Evolutionary conservation across 23 tunicate genomes (phyloP).

Genomic region (Clavelina lepadiformis): DNA sequence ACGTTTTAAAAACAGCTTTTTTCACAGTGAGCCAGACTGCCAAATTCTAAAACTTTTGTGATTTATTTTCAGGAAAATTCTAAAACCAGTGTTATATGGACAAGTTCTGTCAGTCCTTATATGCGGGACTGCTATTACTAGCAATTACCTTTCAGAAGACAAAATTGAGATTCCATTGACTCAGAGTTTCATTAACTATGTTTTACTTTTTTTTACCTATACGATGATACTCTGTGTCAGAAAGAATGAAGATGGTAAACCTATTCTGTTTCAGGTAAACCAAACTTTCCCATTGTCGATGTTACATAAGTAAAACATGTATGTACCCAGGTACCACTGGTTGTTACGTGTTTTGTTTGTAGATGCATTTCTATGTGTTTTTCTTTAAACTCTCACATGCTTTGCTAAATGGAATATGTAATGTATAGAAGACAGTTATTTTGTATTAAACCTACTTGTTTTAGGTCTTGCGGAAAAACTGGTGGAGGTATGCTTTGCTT

Average conservation of each 20-base stretch:
- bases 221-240: constrained; percentile 20
- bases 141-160: constrained; percentile 24
- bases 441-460: background rate
- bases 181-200: constrained; percentile 57
- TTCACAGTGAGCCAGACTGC: too few species aligned
- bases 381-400: too few species aligned
- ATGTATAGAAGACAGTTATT: too few species aligned
- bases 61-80: constrained; percentile 35
- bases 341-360: too few species aligned
- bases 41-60: too few species aligned
- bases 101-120: constrained; percentile 64
- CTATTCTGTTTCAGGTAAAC: constrained; percentile 22
- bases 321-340: too few species aligned
- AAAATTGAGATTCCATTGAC: constrained; percentile 46
- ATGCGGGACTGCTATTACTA: constrained; percentile 76
- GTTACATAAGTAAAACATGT: too few species aligned
- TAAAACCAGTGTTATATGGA: constrained; percentile 62
- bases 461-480: constrained; percentile 38
- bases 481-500: constrained; percentile 78
- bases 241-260: constrained; percentile 59
- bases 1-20: too few species aligned
- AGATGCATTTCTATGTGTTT: too few species aligned
- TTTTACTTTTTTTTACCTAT: constrained; percentile 34
- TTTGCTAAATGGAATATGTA: too few species aligned
- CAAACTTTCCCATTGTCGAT: too few species aligned